These are phyloP conservation scores for Selenia dentaria DNA, from an alignment of 2,888 invertebrate species.

Conservation along the genomic window DNA sequence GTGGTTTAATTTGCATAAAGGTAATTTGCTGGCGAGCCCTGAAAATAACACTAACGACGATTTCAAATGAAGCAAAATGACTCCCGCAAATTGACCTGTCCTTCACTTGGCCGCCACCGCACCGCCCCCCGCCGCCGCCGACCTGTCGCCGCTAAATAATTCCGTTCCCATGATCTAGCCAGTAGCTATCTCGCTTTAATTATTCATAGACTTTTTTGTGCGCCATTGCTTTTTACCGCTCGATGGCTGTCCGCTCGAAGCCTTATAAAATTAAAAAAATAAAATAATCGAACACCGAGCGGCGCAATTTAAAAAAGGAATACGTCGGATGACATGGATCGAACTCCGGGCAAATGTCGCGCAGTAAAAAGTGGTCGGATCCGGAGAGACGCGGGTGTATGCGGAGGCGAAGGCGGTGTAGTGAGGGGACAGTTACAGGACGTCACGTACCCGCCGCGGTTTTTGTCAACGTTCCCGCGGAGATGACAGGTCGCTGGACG, in stretches of 20 bases:
- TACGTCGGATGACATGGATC: slow-evolving; percentile 84
- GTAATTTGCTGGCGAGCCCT: slow-evolving; percentile 48
- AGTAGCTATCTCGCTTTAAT: slow-evolving; percentile 83
- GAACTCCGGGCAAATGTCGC: slow-evolving; percentile 85
- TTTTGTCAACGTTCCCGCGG: slow-evolving; percentile 84
- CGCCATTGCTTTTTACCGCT: slow-evolving; percentile 79
- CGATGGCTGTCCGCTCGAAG: slow-evolving; percentile 67
- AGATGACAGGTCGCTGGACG: slow-evolving; percentile 84
- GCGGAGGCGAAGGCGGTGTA: slow-evolving; percentile 30
- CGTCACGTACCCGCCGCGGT: slow-evolving; percentile 83
- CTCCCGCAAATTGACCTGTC: slow-evolving; percentile 82
- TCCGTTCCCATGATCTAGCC: slow-evolving; percentile 83
- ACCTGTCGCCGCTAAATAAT: slow-evolving; percentile 78
- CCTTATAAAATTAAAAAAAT: slow-evolving; percentile 81
- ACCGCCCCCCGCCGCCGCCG: slow-evolving; percentile 57
- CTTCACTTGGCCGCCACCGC: slow-evolving; percentile 48
- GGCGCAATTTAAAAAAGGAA: slow-evolving; percentile 83
- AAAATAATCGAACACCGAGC: slow-evolving; percentile 70
- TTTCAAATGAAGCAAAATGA: slow-evolving; percentile 63
- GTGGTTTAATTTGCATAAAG: slow-evolving; percentile 60
- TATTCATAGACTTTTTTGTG: slow-evolving; percentile 83
- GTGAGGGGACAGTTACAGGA: slow-evolving; percentile 58
- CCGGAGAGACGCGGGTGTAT: slow-evolving; percentile 33
- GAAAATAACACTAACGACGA: slow-evolving; percentile 56
- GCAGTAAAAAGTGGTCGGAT: slow-evolving; percentile 82